Base-by-base conservation (phyloP, 1,140 invertebrate genomes). In the Brevipalpus yothersi region DNA sequence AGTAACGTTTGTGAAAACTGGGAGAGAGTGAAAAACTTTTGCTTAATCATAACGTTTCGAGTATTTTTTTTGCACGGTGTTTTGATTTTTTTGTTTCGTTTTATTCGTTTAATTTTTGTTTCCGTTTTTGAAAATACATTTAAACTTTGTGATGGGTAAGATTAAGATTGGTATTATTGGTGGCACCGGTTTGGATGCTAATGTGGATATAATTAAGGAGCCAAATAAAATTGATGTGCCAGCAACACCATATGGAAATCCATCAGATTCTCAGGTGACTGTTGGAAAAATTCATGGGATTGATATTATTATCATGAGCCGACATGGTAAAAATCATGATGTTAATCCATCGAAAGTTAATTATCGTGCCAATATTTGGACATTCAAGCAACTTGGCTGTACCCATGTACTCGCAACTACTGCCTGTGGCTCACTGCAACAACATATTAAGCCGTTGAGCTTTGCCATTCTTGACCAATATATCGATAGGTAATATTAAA, bases 281-380 rank as follows among this genome's bases (percentile, higher is more conserved):
- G 72, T 78, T 65, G 87, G 87, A 8, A 79, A 76, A 63, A 86
- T 96, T 60, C 73, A 75, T 57, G 82, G 79, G 21, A 77, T 65
- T 15, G 41, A 60, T 12, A 19, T 64, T 4, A 21, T 59, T 62
- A 56, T 62, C 21, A 60, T 62, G 66, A 69, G 15, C 61, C 82
- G 92, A 65, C 94, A 98, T 76, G 91, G 90, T 2, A 73, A 81
- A 45, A 80, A 82, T 56, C 92, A 98, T 70, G 75, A 75, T 54
- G 78, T 86, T 41, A 81, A 75, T 70, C 90, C 91, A 0, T 80
- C 77, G 19, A 78, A 81, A 65, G 77, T 99, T 0, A 98, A 98
- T 72, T 98, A 94, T 71, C 78, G 92, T 61, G 94, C 93, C 4
- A 99, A 98, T 70, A 82, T 98, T 53, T 92, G 86, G 82, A 90